A percentile compares a stretch with the other conserved stretches of the same genome.
Conservation (phyloP, 2,113 vertebrate species). For the Lasiurus borealis region DNA sequence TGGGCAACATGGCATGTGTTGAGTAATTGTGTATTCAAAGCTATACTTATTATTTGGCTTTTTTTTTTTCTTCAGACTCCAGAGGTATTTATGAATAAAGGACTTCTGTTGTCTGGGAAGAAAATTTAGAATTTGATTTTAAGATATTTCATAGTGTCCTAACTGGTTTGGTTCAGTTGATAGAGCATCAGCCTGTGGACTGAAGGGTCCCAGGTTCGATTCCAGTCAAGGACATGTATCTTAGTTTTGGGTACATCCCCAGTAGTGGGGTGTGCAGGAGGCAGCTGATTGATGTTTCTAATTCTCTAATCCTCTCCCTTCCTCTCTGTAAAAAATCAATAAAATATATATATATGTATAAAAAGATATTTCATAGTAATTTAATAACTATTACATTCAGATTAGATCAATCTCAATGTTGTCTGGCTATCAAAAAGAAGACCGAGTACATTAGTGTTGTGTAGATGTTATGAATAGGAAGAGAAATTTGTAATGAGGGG, state of each 20-base stretch:
- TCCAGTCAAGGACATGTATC: no score
- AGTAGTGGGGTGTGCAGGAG: no score
- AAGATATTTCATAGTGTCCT: neutral
- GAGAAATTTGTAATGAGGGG: neutral
- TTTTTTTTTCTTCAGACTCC: neutral
- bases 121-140: conserved; percentile 40
- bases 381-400: neutral
- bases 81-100: conserved; percentile 37
- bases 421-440: neutral
- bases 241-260: no score
- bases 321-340: no score
- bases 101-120: neutral
- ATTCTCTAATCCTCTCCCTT: no score
- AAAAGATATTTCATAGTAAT: neutral
- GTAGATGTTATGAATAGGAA: neutral
- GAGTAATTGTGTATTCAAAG: conserved; percentile 28
- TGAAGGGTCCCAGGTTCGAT: no score
- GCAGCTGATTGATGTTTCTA: no score
- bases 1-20: neutral
- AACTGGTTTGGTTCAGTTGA: no score
- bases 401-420: neutral
- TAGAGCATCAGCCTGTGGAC: no score
- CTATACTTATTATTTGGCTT: neutral
- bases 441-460: neutral
- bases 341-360: no score